Percentiles rank a stretch among this genome's conserved stretches.
Conservation (phyloP, 92 coral and sea anemone genomes). For the Siderastrea siderea region DNA sequence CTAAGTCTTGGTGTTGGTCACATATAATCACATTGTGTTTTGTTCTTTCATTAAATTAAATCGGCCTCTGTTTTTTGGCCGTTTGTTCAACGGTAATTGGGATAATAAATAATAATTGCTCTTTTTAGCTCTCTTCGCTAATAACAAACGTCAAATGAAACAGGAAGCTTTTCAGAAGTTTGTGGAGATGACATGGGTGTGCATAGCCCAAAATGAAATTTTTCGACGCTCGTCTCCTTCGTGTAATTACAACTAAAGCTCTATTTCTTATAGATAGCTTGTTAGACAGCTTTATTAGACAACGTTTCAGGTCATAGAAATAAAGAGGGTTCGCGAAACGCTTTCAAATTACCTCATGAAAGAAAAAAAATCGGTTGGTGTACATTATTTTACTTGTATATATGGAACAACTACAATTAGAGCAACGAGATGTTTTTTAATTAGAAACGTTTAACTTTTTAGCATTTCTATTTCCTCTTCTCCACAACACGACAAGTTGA, state of each 20-base stretch:
- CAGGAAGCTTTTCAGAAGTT: neutral
- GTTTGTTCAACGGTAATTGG: neutral
- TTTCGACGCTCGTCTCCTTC: neutral
- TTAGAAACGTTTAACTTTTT: too few species aligned
- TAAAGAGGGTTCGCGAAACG: neutral
- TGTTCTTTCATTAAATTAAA: conserved; percentile 13
- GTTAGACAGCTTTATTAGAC: neutral
- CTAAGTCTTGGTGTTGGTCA: neutral
- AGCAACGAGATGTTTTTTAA: too few species aligned
- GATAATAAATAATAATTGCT: neutral
- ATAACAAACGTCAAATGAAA: conserved; percentile 7
- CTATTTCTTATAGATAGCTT: neutral
- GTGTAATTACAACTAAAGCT: neutral
- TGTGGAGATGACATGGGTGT: conserved; percentile 13
- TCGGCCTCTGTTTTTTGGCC: neutral
- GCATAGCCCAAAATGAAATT: neutral
- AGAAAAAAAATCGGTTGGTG: neutral
- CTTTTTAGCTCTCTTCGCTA: neutral
- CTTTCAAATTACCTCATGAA: neutral
- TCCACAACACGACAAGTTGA: neutral
- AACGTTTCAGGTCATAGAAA: too few species aligned
- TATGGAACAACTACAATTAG: too few species aligned
- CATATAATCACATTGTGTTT: neutral
- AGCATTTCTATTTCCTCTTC: too few species aligned
- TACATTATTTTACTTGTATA: neutral